These are phyloP conservation scores for Gastrophryne carolinensis DNA, from an alignment of 2,797 vertebrate genomes.

Conservation along the genomic window DNA sequence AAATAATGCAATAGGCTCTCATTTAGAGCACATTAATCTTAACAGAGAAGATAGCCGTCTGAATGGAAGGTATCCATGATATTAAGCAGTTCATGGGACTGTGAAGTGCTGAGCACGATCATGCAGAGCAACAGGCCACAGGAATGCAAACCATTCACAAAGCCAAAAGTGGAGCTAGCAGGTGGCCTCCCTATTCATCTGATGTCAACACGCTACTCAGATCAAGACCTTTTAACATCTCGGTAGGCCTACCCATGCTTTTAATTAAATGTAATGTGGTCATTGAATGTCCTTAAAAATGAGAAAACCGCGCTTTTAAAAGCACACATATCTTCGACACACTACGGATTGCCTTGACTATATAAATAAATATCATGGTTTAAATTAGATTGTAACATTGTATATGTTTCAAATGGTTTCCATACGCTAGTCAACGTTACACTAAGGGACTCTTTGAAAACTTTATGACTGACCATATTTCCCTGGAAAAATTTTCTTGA, in stretches of 20 bases:
- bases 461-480: constrained; percentile 61
- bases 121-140: constrained; percentile 89
- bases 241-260: constrained; percentile 78
- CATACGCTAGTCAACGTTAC: constrained; percentile 65
- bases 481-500: constrained; percentile 59
- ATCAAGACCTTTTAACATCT: constrained; percentile 82
- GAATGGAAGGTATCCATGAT: constrained; percentile 82
- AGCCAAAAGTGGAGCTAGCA: constrained; percentile 89
- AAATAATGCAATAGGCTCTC: constrained; percentile 67
- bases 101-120: constrained; percentile 86
- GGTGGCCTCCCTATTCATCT: constrained; percentile 89
- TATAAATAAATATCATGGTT: constrained; percentile 79
- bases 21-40: constrained; percentile 69
- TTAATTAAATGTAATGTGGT: constrained; percentile 88
- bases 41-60: constrained; percentile 74
- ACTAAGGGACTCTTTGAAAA: constrained; percentile 60
- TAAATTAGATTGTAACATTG: constrained; percentile 67
- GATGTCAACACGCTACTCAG: constrained; percentile 83
- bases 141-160: constrained; percentile 91
- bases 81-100: constrained; percentile 88
- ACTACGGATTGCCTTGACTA: constrained; percentile 73
- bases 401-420: constrained; percentile 72
- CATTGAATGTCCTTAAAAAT: constrained; percentile 71
- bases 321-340: constrained; percentile 71
- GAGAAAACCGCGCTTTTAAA: constrained; percentile 68